Base-by-base conservation (phyloP, 2,797 vertebrate species). In the Monodelphis domestica region DNA sequence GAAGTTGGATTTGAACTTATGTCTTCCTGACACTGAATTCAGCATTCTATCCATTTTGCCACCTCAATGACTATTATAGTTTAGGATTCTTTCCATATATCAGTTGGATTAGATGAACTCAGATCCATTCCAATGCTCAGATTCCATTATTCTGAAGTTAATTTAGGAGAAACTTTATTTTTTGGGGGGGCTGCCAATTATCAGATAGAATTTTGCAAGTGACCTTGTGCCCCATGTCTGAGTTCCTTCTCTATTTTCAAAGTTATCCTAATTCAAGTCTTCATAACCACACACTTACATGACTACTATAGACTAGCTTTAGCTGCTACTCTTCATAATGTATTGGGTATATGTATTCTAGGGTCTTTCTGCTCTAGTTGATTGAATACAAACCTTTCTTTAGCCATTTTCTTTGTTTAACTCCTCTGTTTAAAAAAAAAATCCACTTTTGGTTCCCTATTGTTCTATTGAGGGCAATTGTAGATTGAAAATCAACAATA, bases 161-260 rank as follows among this genome's bases (percentile, higher is more conserved):
- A 91, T 96, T 96, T 94, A 94, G 95, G 90, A 95, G 97, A 97
- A 70, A 78, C 21, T 56, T 89, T 88, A 89, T 92, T 89, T 90
- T 95, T 92, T 95, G 89, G 89, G 88, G 28, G n/a, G 38, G 21
- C 94, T 97, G 89, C 94, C 94, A 94, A 1, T 94, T 51, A 84
- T 91, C 56, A 89, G 96, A 92, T 97, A 96, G 95, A 95, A 97
- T 97, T 96, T 91, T 95, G 94, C 91, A 91, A 53, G 94, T 92
- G 90, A 95, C 95, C 93, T 0, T 95, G 2, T 91, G 50, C 89
- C 87, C 96, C 94, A 95, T 54, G 1, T 0, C 91, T 28, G 57
- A 90, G 84, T 53, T 53, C 53, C 0, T 89, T 87, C 78, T 63
- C 56, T 87, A 3, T 94, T 95, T 96, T 94, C 55, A 92, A 54